Conservation (phyloP, 2,797 vertebrate genomes). For the Helicolenus hilgendorfi region DNA sequence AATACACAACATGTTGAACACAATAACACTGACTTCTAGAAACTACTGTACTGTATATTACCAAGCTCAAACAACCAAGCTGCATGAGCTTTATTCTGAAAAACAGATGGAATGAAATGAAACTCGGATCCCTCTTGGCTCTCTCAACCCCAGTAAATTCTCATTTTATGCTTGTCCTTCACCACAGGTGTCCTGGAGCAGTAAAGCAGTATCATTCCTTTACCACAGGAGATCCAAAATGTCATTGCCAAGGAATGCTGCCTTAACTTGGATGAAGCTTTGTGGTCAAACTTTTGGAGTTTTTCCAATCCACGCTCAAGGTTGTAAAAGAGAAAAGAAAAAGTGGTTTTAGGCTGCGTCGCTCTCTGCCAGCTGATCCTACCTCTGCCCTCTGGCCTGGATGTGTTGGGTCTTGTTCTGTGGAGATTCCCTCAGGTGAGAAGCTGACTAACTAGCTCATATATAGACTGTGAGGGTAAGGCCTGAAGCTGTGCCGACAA, state of each 20-base stretch:
- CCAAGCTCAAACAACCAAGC: neutral
- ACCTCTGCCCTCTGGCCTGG: slow-evolving; percentile 17
- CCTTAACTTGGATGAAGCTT: slow-evolving; percentile 1
- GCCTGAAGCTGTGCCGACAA: slow-evolving; percentile 5
- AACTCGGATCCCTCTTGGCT: neutral
- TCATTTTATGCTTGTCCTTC: neutral
- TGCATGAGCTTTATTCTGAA: neutral
- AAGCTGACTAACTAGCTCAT: neutral
- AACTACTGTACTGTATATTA: neutral
- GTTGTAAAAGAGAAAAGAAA: slow-evolving; percentile 6
- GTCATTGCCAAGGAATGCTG: slow-evolving; percentile 42
- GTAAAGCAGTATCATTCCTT: neutral
- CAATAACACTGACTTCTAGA: neutral
- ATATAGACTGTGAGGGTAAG: slow-evolving; percentile 10
- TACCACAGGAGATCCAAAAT: slow-evolving; percentile 17
- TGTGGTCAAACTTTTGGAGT: slow-evolving; percentile 29
- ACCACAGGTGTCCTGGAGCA: slow-evolving; percentile 10
- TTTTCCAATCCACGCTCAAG: slow-evolving; percentile 28
- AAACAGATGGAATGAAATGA: neutral
- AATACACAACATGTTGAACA: neutral
- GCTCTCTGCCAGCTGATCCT: slow-evolving; percentile 3
- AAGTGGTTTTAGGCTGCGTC: neutral
- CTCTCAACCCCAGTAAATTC: neutral
- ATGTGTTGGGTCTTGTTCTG: slow-evolving; percentile 55
- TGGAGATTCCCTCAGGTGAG: slow-evolving; percentile 7